These are phyloP conservation scores for Eudyptes chrysolophus DNA, from an alignment of 2,113 vertebrate genomes.

Conservation along the genomic window DNA sequence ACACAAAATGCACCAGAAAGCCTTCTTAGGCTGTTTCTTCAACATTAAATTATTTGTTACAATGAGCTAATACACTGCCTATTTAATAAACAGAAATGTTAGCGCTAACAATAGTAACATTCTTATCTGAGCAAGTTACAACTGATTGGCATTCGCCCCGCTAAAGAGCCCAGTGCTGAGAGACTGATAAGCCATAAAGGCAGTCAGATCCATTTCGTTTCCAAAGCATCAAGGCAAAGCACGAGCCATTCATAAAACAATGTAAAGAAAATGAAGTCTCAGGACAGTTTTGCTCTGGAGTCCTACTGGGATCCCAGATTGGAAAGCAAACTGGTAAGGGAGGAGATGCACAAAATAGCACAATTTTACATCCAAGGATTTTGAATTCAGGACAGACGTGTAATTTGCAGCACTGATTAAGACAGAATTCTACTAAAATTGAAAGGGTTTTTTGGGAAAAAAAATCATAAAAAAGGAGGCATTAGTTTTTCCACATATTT, in stretches of 20 bases:
- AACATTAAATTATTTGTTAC: not conserved
- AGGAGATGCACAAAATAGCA: not conserved
- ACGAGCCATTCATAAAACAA: not conserved
- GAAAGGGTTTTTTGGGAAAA: rapidly evolving
- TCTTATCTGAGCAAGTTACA: not conserved
- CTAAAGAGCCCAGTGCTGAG: not conserved
- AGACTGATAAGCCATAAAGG: not conserved
- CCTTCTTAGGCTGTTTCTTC: not conserved
- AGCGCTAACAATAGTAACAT: constrained; percentile 24
- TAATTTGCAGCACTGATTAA: not conserved
- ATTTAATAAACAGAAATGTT: not conserved
- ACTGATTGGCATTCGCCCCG: not conserved
- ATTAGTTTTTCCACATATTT: not conserved
- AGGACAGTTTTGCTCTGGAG: not conserved
- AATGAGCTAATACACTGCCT: not conserved
- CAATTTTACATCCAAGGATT: not conserved
- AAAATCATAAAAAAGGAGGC: not conserved
- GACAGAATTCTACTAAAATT: not conserved
- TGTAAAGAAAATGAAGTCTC: not conserved
- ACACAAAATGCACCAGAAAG: not conserved
- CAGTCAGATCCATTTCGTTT: not conserved
- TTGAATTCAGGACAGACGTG: not conserved
- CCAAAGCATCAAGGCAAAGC: not conserved
- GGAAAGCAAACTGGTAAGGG: not conserved
- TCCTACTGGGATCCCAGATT: not conserved